Conservation (phyloP, 2,113 vertebrate species). For the Sisor rabdophorus region DNA sequence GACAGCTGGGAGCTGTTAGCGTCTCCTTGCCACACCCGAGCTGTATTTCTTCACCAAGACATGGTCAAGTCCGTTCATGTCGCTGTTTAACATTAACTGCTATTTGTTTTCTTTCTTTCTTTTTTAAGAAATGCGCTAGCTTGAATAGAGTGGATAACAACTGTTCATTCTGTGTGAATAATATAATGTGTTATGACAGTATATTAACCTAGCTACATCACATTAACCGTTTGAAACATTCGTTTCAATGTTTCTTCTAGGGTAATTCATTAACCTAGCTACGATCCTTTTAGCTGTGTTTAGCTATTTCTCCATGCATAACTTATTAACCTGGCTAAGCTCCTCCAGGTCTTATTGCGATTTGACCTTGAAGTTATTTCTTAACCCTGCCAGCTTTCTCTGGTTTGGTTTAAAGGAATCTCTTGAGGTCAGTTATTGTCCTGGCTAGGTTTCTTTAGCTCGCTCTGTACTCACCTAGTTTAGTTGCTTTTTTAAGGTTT, state of each 20-base stretch:
- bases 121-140: not conserved
- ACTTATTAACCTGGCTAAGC: not conserved
- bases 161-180: not conserved
- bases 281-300: not conserved
- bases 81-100: slow-evolving; percentile 11
- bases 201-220: not conserved
- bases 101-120: not conserved
- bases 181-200: not conserved
- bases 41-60: slow-evolving; percentile 13
- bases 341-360: not conserved
- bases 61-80: slow-evolving; percentile 28
- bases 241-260: not conserved
- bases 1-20: slow-evolving; percentile 9
- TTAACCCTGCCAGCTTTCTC: not conserved
- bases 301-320: not conserved
- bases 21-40: not conserved
- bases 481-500: not conserved
- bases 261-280: not conserved
- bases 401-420: too few species aligned
- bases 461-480: not conserved
- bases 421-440: too few species aligned
- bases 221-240: not conserved
- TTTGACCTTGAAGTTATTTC: not conserved
- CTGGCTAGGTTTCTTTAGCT: not conserved
- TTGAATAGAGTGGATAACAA: not conserved